Evolutionary conservation across 2,888 invertebrate genomes (phyloP).

Genomic region (Myathropa florea): DNA sequence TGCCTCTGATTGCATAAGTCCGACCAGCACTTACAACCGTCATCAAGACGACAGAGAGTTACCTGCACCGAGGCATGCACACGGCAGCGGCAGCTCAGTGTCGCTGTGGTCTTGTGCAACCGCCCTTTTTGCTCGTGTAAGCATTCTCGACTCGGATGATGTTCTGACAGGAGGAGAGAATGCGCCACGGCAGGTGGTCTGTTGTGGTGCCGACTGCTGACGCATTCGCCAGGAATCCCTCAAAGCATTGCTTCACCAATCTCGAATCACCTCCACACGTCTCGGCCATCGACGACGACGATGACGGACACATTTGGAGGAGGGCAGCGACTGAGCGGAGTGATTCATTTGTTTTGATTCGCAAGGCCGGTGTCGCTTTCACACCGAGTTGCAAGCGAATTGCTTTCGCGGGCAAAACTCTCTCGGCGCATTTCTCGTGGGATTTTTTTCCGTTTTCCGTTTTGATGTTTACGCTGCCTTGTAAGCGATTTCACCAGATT

Average conservation of each 20-base stretch:
- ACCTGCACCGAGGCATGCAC: slow-evolving; percentile 41
- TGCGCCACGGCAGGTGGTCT: slow-evolving; percentile 37
- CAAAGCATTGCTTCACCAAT: slow-evolving; percentile 3
- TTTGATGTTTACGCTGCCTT: slow-evolving; percentile 9
- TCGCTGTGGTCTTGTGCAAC: slow-evolving; percentile 40
- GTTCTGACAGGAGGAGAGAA: slow-evolving; percentile 8
- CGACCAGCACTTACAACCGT: slow-evolving; percentile 1
- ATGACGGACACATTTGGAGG: slow-evolving; percentile 2
- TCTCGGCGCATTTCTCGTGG: background rate
- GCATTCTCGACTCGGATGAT: background rate
- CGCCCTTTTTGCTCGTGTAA: slow-evolving; percentile 5
- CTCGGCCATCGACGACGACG: background rate
- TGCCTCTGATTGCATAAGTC: slow-evolving; percentile 39
- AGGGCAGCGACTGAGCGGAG: background rate
- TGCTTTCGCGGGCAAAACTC: slow-evolving; percentile 30
- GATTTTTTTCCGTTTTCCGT: background rate
- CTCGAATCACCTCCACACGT: background rate
- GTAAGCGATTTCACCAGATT: slow-evolving; percentile 43
- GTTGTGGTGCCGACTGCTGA: too few species aligned
- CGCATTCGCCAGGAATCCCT: slow-evolving; percentile 28
- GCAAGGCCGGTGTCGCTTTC: slow-evolving; percentile 29
- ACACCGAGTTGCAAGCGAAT: slow-evolving; percentile 36
- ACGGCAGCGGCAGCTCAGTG: background rate
- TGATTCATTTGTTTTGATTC: slow-evolving; percentile 65
- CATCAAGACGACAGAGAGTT: slow-evolving; percentile 10